Conservation (phyloP, 1,140 invertebrate genomes). For the Plectrocnemia conspersa region DNA sequence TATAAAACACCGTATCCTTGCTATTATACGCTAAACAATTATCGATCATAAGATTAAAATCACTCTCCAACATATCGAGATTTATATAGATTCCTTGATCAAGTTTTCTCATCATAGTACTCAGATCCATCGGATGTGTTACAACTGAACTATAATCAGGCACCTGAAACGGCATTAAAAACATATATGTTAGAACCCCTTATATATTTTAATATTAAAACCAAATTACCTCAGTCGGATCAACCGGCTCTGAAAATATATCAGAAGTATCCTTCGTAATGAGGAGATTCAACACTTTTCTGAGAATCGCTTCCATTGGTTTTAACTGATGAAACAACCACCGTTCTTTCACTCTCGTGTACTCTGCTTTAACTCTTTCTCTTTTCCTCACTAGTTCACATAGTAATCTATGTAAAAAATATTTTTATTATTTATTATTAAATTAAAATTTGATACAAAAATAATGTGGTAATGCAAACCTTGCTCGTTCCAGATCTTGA, state of each 20-base stretch:
- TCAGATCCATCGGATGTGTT: constrained; percentile 92
- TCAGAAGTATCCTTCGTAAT: constrained; percentile 76
- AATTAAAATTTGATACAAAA: background rate
- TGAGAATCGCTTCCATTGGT: constrained; percentile 74
- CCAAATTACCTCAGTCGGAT: constrained; percentile 66
- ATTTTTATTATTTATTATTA: background rate
- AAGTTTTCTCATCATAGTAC: constrained; percentile 82
- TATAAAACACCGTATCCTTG: constrained; percentile 82
- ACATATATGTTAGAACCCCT: constrained; percentile 34
- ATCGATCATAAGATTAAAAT: constrained; percentile 91
- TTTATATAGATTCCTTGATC: constrained; percentile 71
- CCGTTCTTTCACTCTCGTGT: constrained; percentile 75
- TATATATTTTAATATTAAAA: constrained; percentile 37
- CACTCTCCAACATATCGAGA: constrained; percentile 75
- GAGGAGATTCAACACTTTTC: constrained; percentile 70
- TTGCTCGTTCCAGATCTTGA: constrained; percentile 90
- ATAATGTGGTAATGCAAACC: constrained; percentile 34
- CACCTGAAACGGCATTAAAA: constrained; percentile 51
- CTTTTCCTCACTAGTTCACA: constrained; percentile 93
- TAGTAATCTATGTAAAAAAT: constrained; percentile 58
- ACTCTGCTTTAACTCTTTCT: constrained; percentile 89
- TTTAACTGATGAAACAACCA: constrained; percentile 75
- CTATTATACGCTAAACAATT: constrained; percentile 95
- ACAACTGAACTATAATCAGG: constrained; percentile 92
- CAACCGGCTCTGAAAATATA: constrained; percentile 91